Evolutionary conservation across 2,113 vertebrate genomes (phyloP), one percentile per base, ranked within the genome.

Genomic region (Azemiops feae): DNA sequence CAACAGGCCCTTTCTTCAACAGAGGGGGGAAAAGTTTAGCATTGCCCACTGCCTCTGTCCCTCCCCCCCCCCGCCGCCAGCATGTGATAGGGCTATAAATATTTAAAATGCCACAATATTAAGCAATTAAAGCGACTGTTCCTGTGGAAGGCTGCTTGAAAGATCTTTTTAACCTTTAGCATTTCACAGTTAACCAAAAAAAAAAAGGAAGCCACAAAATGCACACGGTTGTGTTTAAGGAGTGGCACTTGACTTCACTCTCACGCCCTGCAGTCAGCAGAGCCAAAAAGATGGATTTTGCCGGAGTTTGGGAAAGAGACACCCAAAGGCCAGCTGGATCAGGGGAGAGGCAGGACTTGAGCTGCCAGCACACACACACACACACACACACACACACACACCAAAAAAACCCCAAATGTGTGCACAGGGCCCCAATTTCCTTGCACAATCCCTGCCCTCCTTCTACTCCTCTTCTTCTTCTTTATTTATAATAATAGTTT

Each of bases 101-200:
- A 92, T 96, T 95, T 93, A 94, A 96, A 58, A 95, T 54, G 95
- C 96, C 92, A 96, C 95, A 96, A 96, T 96, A 95, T 95, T 94
- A 95, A 93, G 96, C 96, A 96, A 96, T 96, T 96, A 96, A 96
- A 96, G 95, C 89, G 47, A 96, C 95, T 93, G 16, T 88, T 92
- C 95, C 93, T 90, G 94, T 93, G 88, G 94, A 93, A 90, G 87
- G 91, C 89, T 93, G 91, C 92, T 94, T 96, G 93, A 7, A 52
- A 12, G 45, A 95, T 95, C 86, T 93, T 92, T 81, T 92, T 94
- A 96, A 95, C 95, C 92, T 95, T 94, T 96, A 96, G 96, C 95
- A 95, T 93, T 95, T 86, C 93, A 89, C 93, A 25, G 74, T 22
- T 69, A 69, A 69, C 12, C 5, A 34, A 69, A 60, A 86, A 93